Percentiles rank a stretch among this genome's conserved stretches.
These are phyloP conservation scores for Andrena fulva DNA, from an alignment of 2,888 invertebrate genomes.

Conservation along the genomic window DNA sequence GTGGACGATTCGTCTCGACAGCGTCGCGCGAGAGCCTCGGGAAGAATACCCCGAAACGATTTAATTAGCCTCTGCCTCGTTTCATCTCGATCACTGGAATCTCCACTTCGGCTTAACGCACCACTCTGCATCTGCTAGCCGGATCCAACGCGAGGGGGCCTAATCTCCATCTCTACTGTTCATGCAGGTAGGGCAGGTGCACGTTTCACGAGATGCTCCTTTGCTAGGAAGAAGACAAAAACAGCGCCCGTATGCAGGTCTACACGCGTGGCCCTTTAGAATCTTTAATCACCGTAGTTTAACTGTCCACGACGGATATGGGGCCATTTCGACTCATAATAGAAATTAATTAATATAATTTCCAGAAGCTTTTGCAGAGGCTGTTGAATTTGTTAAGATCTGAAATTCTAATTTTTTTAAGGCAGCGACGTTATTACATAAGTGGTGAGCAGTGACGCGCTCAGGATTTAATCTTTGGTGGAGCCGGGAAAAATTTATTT, in stretches of 20 bases:
- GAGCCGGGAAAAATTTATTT: too few species aligned
- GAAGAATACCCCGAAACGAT: constrained; percentile 17
- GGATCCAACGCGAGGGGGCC: constrained; percentile 16
- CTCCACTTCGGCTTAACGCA: not conserved
- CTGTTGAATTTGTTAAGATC: too few species aligned
- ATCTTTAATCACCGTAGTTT: too few species aligned
- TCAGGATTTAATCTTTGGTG: too few species aligned
- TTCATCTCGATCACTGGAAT: constrained; percentile 4
- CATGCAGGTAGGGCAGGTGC: constrained; percentile 43
- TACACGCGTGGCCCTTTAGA: not conserved
- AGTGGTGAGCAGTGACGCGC: too few species aligned
- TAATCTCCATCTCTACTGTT: constrained; percentile 37
- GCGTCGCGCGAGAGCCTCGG: not conserved
- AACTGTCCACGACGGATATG: too few species aligned
- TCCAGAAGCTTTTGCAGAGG: too few species aligned
- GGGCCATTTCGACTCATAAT: too few species aligned
- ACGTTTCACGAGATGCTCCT: constrained; percentile 17
- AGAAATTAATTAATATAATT: too few species aligned
- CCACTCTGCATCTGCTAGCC: constrained; percentile 9
- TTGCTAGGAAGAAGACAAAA: constrained; percentile 12
- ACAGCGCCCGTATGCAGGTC: constrained; percentile 17
- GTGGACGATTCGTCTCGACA: constrained; percentile 26
- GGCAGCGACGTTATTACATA: too few species aligned
- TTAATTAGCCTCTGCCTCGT: constrained; percentile 20
- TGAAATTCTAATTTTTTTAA: too few species aligned